Evolutionary conservation across 2,888 invertebrate species (phyloP), one percentile per base, ranked within the genome.

Genomic region (Cybosia mesomella): DNA sequence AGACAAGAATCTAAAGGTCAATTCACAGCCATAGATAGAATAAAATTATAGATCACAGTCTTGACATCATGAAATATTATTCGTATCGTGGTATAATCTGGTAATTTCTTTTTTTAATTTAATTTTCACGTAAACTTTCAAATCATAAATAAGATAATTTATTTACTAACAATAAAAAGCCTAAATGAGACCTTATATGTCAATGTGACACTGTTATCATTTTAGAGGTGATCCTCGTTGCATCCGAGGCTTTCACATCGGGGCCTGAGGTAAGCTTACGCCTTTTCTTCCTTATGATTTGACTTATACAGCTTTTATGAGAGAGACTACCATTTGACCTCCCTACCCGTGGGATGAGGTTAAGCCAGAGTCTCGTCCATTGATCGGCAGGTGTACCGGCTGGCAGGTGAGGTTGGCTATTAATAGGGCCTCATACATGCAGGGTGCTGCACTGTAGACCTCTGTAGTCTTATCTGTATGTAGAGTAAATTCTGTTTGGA

Each of bases 1-100:
- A n/a, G 34, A 53, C 59, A 63, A 67, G 54, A 64, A 72, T 70
- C 67, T 67, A 71, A 71, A 70, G 60, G 49, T 58, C 66, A 68
- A 71, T 76, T 72, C 62, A 66, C 71, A 64, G 9, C 0, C 28
- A 43, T 58, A 58, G 24, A 62, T 66, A 58, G 28, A 62, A 66
- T 64, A 64, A 49, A 57, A 65, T 61, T 54, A 62, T 62, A 53
- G 49, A 32, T n/a, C 49, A 54, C 54, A 54, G 15, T 4, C 15
- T 24, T 36, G 11, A 7, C 5, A 32, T 8, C 2, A 22, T 13
- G 22, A 22, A 34, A 18, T 57, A 43, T 43, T 43, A 43, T 43
- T 43, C 43, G 18, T 9, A 18, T 39, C 39, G 7, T 49, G 18
- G 9, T n/a, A 49, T 49, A 49, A 49, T n/a, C n/a, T 8, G 49